phyloP scores from a whole-genome alignment of 2,113 vertebrate genomes.

The Cepphus grylle region DNA sequence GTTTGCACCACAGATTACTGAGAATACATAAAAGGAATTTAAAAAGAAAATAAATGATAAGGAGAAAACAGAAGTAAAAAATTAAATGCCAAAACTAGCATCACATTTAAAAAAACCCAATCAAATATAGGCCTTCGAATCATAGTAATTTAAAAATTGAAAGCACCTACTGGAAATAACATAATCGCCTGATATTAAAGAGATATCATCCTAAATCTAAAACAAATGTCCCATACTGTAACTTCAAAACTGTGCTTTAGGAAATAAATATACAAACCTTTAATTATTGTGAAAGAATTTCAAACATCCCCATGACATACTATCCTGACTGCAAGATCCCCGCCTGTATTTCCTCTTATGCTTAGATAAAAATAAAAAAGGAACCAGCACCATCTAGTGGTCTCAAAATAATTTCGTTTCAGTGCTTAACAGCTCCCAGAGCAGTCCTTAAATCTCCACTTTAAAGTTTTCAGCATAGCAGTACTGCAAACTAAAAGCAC shows the following conservation, averaged over 20 bases:
- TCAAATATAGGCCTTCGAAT: background rate
- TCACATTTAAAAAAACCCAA: background rate
- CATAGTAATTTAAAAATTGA: background rate
- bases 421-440: background rate
- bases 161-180: background rate
- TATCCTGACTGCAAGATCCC: background rate
- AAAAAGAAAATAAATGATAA: background rate
- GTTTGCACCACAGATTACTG: background rate
- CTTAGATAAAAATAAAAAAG: slow-evolving; percentile 9
- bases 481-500: background rate
- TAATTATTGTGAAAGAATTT: slow-evolving; percentile 5
- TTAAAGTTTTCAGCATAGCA: background rate
- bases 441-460: background rate
- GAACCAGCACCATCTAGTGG: slow-evolving; percentile 73
- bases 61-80: background rate
- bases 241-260: background rate
- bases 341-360: background rate
- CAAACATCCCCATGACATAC: background rate
- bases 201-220: background rate
- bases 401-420: background rate
- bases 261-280: background rate
- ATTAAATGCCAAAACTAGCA: background rate
- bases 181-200: background rate
- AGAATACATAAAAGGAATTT: background rate
- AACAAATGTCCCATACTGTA: background rate